A percentile compares a stretch with the other conserved stretches of the same genome.
Evolutionary conservation across 2,797 vertebrate genomes (phyloP).

Genomic region (Rhynchonycteris naso): DNA sequence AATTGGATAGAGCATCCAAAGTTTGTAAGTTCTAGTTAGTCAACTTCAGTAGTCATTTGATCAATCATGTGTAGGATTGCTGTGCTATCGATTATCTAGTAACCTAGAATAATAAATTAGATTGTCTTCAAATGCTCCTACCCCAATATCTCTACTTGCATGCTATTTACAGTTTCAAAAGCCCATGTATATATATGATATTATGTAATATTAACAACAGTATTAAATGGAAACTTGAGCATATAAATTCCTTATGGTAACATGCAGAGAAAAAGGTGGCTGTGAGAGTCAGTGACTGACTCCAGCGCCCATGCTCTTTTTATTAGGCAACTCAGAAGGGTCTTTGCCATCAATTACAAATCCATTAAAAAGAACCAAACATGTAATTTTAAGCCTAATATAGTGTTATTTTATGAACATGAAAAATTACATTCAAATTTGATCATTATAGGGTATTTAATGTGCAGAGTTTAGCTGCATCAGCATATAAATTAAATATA

Average conservation of each 20-base stretch:
- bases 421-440: conserved; percentile 52
- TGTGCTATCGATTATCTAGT: background rate
- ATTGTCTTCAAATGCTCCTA: background rate
- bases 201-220: background rate
- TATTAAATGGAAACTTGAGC: background rate
- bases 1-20: background rate
- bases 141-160: background rate
- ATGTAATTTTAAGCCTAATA: conserved; percentile 53
- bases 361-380: conserved; percentile 49
- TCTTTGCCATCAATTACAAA: conserved; percentile 34
- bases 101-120: background rate
- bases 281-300: background rate
- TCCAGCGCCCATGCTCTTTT: background rate
- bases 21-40: background rate
- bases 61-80: background rate
- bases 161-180: background rate
- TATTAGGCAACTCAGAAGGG: conserved; percentile 7
- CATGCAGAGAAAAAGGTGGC: background rate
- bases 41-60: background rate
- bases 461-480: background rate
- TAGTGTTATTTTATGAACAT: background rate
- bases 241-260: background rate
- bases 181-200: background rate
- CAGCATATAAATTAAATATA: background rate
- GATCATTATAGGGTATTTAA: conserved; percentile 35